Base-by-base conservation (phyloP, 2,113 vertebrate genomes). In the Nycticebus coucang region DNA sequence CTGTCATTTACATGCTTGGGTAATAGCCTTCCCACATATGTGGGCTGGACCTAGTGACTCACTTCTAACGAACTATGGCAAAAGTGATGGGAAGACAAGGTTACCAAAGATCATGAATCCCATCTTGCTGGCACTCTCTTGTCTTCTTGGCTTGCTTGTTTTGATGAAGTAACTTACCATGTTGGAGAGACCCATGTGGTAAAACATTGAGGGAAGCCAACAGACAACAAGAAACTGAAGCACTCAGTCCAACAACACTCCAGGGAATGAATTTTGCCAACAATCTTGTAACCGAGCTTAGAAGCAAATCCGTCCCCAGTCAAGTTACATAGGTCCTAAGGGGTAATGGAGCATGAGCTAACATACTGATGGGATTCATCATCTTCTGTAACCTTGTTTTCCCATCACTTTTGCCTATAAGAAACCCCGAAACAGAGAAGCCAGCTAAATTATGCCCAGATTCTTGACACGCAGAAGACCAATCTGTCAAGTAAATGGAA, bases 161-260 rank as follows among this genome's bases (percentile, higher is more conserved):
- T 50, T 79, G 77, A 91, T n/a, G 33, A 95, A 93, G 64, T 59
- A 87, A 87, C 33, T 74, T 55, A 41, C 59, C 78, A 24, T 26
- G 10, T 35, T 41, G 45, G 88, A 84, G 71, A 79, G 26, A 72
- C 21, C 50, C 37, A 68, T 59, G 37, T 74, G 71, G 50, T 64
- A 88, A 80, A 28, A 91, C 72, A 68, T 6, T 74, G 89, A 62
- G 6, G 21, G 33, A 35, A 79, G 60, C 60, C 69, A 62, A 62
- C 26, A 59, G 33, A 66, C 71, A 50, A 59, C 35, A 37, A 85
- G 45, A 5, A 88, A 60, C 24, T 35, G 14, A 72, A 26, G 82
- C 12, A 18, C 60, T 91, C 53, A 19, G n/a, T 55, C 35, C 87
- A 84, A 68, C 4, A 78, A 21, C 24, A 30, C 28, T 37, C 1